Evolutionary conservation across 2,113 vertebrate species (phyloP).

Genomic region (Pelmatolapia mariae): DNA sequence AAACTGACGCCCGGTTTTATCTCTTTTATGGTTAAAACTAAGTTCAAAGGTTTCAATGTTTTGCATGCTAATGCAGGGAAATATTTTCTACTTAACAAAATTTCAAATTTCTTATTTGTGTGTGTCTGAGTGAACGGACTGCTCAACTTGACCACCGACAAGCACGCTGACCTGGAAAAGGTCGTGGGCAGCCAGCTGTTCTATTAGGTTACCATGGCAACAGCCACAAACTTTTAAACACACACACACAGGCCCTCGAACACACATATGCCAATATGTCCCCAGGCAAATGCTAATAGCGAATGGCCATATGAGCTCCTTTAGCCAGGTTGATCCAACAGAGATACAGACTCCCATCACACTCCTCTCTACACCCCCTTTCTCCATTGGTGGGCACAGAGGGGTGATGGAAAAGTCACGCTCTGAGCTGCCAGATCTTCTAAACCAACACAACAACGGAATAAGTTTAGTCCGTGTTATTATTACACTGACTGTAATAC

Average conservation of each 20-base stretch:
- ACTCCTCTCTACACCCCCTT: not conserved
- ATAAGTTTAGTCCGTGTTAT: constrained; percentile 17
- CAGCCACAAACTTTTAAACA: not conserved
- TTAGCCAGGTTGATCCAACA: constrained; percentile 23
- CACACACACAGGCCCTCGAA: not conserved
- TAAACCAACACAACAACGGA: not conserved
- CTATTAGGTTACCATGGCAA: constrained; percentile 16
- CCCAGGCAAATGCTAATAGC: not conserved
- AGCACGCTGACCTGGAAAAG: constrained; percentile 39
- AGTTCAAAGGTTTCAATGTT: not conserved
- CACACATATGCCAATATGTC: constrained; percentile 11
- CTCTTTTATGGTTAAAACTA: not conserved
- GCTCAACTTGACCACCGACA: not conserved
- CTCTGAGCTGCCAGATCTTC: not conserved
- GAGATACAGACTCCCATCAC: constrained; percentile 3
- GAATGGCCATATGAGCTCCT: constrained; percentile 32
- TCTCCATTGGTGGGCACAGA: not conserved
- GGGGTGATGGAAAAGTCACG: not conserved
- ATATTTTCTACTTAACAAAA: not conserved
- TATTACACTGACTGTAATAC: constrained; percentile 23
- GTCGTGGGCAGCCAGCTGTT: constrained; percentile 40
- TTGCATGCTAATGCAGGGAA: not conserved
- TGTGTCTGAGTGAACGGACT: not conserved
- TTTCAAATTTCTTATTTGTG: not conserved
- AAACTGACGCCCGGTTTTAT: not conserved